Percentiles rank a stretch among this genome's conserved stretches.
Evolutionary conservation across 2,113 vertebrate genomes (phyloP).

Genomic region (Rousettus leschenaultii): DNA sequence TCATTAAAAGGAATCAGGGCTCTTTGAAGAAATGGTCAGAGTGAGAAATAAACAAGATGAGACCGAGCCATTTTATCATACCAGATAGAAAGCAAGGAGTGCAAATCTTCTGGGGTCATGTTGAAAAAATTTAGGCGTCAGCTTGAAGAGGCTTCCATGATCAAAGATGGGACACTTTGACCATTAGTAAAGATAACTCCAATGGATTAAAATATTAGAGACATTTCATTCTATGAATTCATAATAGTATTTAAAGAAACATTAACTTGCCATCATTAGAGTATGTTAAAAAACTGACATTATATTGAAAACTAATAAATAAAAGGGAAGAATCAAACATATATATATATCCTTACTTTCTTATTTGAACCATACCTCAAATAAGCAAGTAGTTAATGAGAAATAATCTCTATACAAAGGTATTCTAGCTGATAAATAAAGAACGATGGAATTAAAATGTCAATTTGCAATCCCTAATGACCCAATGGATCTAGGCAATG

Average conservation of each 20-base stretch:
- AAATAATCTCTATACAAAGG: neutral
- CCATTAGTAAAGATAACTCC: neutral
- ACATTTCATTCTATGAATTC: neutral
- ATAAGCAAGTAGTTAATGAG: constrained; percentile 21
- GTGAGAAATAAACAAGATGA: neutral
- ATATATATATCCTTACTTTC: neutral
- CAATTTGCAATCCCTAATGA: neutral
- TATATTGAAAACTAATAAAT: constrained; percentile 27
- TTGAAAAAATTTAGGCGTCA: neutral
- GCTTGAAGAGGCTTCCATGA: neutral
- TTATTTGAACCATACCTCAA: neutral
- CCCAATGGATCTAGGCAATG: neutral
- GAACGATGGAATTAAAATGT: neutral
- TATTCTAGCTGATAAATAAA: neutral
- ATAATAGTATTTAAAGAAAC: neutral
- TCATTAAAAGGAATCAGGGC: constrained; percentile 42
- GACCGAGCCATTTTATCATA: neutral
- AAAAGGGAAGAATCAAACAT: neutral
- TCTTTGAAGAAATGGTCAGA: neutral
- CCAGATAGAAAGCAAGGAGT: neutral
- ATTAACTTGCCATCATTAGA: neutral
- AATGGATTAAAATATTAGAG: neutral
- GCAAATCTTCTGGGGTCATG: neutral
- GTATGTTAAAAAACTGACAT: neutral
- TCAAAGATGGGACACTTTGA: neutral